These are phyloP conservation scores for Napeogenes inachia DNA, from an alignment of 2,888 invertebrate genomes.

Conservation along the genomic window DNA sequence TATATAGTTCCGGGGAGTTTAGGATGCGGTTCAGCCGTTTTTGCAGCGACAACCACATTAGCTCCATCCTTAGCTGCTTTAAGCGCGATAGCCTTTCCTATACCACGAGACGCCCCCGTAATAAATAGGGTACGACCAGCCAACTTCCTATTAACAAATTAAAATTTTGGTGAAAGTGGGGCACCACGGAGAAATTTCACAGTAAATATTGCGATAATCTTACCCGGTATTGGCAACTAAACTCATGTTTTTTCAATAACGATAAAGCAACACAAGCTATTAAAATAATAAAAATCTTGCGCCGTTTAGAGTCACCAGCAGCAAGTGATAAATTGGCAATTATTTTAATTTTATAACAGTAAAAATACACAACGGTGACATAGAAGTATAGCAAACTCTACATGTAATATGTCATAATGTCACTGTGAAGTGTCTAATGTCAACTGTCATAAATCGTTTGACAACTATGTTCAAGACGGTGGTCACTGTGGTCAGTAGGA, in stretches of 20 bases:
- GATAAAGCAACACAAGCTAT: neutral
- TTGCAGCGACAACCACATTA: slow-evolving; percentile 93
- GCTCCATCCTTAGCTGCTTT: slow-evolving; percentile 96
- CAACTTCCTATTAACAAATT: slow-evolving; percentile 61
- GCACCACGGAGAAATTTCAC: slow-evolving; percentile 21
- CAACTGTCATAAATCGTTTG: no score
- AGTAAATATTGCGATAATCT: slow-evolving; percentile 33
- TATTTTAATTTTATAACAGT: slow-evolving; percentile 1
- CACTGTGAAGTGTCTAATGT: no score
- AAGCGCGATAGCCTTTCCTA: slow-evolving; percentile 95
- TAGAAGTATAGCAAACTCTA: no score
- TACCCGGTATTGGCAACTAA: slow-evolving; percentile 73
- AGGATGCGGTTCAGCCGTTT: slow-evolving; percentile 93
- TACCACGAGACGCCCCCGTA: slow-evolving; percentile 97
- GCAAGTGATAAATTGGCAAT: neutral
- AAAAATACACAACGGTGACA: no score
- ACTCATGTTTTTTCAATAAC: slow-evolving; percentile 52
- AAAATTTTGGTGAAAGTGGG: slow-evolving; percentile 29
- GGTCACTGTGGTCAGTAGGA: no score
- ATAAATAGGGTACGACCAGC: slow-evolving; percentile 95
- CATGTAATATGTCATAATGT: no score
- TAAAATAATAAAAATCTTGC: neutral
- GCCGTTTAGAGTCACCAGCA: neutral
- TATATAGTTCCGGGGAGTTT: slow-evolving; percentile 95
- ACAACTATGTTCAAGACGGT: no score